phyloP scores from a whole-genome alignment of 2,113 vertebrate species.

The Gobiocypris rarus region DNA sequence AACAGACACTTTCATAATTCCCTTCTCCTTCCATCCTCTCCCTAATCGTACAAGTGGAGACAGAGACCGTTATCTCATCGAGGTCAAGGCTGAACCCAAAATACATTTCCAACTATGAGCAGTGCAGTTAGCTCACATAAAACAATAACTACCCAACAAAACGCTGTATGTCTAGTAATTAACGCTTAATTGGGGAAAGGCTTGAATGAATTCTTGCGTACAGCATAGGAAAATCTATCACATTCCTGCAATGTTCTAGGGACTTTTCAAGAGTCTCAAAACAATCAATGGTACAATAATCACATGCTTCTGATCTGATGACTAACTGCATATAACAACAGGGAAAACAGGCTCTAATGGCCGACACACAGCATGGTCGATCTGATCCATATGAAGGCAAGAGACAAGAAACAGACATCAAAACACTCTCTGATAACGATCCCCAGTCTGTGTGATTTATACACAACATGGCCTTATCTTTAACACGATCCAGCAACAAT shows the following conservation, averaged over 20 bases:
- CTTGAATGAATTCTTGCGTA: neutral
- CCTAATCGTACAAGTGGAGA: conserved; percentile 29
- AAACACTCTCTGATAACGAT: neutral
- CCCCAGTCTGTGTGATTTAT: neutral
- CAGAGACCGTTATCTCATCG: conserved; percentile 42
- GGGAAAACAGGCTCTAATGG: conserved; percentile 1
- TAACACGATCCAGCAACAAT: neutral
- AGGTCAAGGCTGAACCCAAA: conserved; percentile 41
- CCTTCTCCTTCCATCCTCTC: conserved; percentile 9
- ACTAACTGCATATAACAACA: neutral
- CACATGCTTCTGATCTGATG: conserved; percentile 22
- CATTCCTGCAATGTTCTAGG: neutral
- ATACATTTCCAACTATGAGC: neutral
- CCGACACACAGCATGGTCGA: conserved; percentile 17
- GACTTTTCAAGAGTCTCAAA: neutral
- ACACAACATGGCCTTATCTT: neutral
- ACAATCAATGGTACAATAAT: neutral
- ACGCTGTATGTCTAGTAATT: neutral
- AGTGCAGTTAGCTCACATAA: neutral
- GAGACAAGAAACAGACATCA: neutral
- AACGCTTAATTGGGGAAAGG: conserved; percentile 8
- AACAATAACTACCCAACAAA: neutral
- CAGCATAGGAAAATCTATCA: neutral
- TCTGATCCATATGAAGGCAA: conserved; percentile 2
- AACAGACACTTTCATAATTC: conserved; percentile 3